Evolutionary conservation across 2,888 invertebrate genomes (phyloP), one percentile per base, ranked within the genome.

Genomic region (Dryobotodes eremita): DNA sequence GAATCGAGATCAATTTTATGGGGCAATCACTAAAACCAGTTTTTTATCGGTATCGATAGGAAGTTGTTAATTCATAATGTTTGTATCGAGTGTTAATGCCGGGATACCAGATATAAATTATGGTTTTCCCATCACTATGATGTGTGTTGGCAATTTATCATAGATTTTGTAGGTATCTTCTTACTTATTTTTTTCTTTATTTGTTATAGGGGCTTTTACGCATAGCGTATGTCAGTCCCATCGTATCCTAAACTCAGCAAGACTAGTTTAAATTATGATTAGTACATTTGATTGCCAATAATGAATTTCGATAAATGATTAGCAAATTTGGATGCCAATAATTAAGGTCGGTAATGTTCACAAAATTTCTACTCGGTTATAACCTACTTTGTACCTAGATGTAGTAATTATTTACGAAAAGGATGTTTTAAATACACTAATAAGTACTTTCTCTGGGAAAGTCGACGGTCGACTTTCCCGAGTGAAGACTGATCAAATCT

Each of bases 1-100:
- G 64, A 86, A 86, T 85, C 82, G 71, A 89, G 87, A 88, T 78
- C 85, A 83, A 66, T 83, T 82, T 79, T 68, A 69, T 79, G 69
- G 82, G 74, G 61, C 86, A 80, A 83, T 83, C 71, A 61, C 57
- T 71, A 61, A 72, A 81, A 87, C 87, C 71, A 17, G 90, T 88
- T 88, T 82, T 74, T 79, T 71, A 89, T 88, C 70, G 53, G 68
- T 76, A 69, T 68, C 79, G 70, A 82, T 83, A 79, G 89, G 82
- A 88, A 86, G 80, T 82, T 53, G 77, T 79, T 88, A 81, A 88
- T 66, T 77, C 64, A 57, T 82, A 76, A 77, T 80, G 53, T 82
- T 77, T 77, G 50, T 57, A 74, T 50, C 46, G 23, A 59, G 57
- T 83, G 61, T 73, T 76, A 71, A 71, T 79, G 80, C 20, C 72